Percentiles rank a stretch among this genome's conserved stretches.
Evolutionary conservation across 2,888 invertebrate genomes (phyloP).

Genomic region (Lasioglossum calceatum): DNA sequence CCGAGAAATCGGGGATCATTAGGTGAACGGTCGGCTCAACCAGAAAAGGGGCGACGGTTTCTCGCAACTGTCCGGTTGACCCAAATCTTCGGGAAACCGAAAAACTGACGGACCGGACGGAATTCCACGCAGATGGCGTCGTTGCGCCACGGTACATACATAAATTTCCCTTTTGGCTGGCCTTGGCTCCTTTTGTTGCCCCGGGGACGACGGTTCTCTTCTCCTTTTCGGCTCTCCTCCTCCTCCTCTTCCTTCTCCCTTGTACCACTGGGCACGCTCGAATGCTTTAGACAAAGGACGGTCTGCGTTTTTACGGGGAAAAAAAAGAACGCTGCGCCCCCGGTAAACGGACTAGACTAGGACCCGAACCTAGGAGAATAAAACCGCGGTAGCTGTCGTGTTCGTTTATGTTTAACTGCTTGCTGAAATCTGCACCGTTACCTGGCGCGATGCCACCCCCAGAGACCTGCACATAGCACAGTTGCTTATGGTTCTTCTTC

Average conservation of each 20-base stretch:
- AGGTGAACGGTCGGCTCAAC: constrained; percentile 70
- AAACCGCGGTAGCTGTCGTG: constrained; percentile 55
- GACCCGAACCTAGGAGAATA: constrained; percentile 32
- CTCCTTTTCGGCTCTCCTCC: neutral
- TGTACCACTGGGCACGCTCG: constrained; percentile 44
- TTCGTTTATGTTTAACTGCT: constrained; percentile 54
- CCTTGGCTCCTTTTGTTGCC: constrained; percentile 67
- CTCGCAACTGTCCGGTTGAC: constrained; percentile 76
- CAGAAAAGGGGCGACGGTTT: constrained; percentile 64
- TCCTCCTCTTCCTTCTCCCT: constrained; percentile 27
- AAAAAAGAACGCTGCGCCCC: constrained; percentile 22
- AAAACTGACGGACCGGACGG: constrained; percentile 71
- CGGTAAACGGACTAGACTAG: constrained; percentile 50
- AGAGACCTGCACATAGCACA: neutral
- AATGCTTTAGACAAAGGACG: constrained; percentile 65
- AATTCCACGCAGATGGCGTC: constrained; percentile 78
- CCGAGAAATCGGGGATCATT: constrained; percentile 79
- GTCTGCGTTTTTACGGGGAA: constrained; percentile 27
- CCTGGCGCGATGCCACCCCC: neutral
- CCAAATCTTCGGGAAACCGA: constrained; percentile 73
- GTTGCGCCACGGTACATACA: constrained; percentile 73
- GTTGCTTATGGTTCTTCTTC: neutral
- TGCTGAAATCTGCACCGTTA: constrained; percentile 30
- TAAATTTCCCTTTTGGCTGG: constrained; percentile 75
- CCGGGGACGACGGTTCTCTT: constrained; percentile 5